A percentile compares a stretch with the other conserved stretches of the same genome.
phyloP scores from a whole-genome alignment of 2,888 invertebrate species.

The Caenorhabditis drosophilae region DNA sequence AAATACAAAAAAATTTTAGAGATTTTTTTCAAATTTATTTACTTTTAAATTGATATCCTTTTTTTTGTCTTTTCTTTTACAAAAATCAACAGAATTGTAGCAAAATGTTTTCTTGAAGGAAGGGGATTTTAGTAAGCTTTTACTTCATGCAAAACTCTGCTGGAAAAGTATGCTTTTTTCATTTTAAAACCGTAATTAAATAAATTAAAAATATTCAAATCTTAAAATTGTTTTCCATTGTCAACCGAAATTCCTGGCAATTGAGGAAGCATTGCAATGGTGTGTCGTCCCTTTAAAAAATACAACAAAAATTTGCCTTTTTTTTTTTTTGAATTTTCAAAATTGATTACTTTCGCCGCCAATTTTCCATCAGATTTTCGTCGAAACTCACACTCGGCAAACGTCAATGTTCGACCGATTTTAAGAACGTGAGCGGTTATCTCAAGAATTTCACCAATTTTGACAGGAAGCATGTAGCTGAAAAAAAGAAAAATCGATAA shows the following conservation, averaged over 20 bases:
- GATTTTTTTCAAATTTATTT: too few species aligned
- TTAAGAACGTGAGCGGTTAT: constrained; percentile 63
- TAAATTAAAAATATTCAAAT: too few species aligned
- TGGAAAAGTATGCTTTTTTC: too few species aligned
- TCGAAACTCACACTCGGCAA: constrained; percentile 64
- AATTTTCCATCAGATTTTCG: constrained; percentile 59
- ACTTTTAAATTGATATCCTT: too few species aligned
- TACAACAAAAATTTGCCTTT: too few species aligned
- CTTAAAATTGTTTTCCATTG: constrained; percentile 34
- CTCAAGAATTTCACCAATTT: constrained; percentile 57
- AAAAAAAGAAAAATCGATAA: constrained; percentile 21
- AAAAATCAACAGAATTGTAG: too few species aligned
- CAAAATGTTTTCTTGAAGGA: too few species aligned
- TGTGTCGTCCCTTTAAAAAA: constrained; percentile 45
- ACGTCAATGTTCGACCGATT: constrained; percentile 60
- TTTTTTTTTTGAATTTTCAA: background rate
- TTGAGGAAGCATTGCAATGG: constrained; percentile 43
- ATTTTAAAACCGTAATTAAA: too few species aligned
- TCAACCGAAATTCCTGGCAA: constrained; percentile 34
- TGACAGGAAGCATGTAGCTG: constrained; percentile 64
- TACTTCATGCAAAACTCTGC: too few species aligned
- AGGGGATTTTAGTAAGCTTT: too few species aligned
- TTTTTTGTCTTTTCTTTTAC: too few species aligned
- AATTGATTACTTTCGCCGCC: constrained; percentile 49
- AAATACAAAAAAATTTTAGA: too few species aligned